Percentiles rank a stretch among this genome's conserved stretches.
These are phyloP conservation scores for Typhlichthys eigenmanni DNA, from an alignment of 2,797 vertebrate species.

Conservation along the genomic window DNA sequence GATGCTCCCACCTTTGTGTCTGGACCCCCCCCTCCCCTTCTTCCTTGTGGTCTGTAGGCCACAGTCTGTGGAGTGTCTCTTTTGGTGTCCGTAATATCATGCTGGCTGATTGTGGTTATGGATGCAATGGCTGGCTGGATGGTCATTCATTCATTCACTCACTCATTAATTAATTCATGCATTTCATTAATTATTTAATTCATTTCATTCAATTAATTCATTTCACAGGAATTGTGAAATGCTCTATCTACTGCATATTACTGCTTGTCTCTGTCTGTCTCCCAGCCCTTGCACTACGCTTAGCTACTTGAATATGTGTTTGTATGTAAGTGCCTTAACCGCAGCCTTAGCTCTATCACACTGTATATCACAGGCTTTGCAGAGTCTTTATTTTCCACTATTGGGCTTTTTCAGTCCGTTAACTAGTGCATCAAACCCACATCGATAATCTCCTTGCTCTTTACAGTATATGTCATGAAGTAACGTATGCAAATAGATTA, in stretches of 20 bases:
- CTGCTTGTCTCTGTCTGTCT: conserved; percentile 18
- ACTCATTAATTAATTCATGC: no score
- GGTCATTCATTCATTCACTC: no score
- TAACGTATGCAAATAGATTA: conserved; percentile 59
- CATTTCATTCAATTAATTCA: background rate
- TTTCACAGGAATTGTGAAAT: background rate
- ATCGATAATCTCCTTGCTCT: conserved; percentile 40
- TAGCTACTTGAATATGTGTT: conserved; percentile 50
- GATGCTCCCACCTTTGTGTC: no score
- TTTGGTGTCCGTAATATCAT: no score
- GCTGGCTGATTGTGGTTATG: no score
- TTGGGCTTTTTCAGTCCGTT: conserved; percentile 42
- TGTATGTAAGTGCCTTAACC: conserved; percentile 78
- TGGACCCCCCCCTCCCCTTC: no score
- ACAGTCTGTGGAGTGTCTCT: no score
- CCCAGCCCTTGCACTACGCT: conserved; percentile 30
- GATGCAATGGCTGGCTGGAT: no score
- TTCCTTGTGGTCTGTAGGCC: no score
- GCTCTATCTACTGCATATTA: background rate
- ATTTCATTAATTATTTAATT: no score
- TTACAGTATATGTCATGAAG: conserved; percentile 44
- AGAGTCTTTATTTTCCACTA: conserved; percentile 28
- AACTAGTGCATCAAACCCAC: conserved; percentile 32
- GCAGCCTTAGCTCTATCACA: conserved; percentile 61
- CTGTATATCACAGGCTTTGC: conserved; percentile 52